These are phyloP conservation scores for Sapajus apella DNA, from an alignment of 2,113 vertebrate genomes.

Conservation along the genomic window DNA sequence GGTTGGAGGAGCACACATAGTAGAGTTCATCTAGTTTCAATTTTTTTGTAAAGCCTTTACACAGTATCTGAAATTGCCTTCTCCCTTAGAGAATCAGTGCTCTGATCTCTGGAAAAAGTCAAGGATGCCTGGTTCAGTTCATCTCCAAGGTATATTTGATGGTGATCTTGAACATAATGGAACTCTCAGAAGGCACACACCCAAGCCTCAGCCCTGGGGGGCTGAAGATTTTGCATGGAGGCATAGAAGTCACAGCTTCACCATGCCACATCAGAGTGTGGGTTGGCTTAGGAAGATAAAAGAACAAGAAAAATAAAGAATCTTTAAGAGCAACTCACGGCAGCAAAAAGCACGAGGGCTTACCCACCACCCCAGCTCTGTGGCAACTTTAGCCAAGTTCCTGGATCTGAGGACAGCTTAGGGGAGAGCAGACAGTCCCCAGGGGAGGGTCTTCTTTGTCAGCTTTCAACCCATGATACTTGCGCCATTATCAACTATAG, in stretches of 20 bases:
- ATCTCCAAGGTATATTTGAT: rapidly evolving
- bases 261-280: rapidly evolving
- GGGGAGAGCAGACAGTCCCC: rapidly evolving
- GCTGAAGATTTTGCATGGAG: rapidly evolving
- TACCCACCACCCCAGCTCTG: no score
- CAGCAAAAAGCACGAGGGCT: background rate
- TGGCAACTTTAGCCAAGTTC: rapidly evolving
- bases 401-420: rapidly evolving
- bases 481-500: rapidly evolving
- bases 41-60: no score
- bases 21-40: background rate
- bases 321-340: rapidly evolving
- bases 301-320: background rate
- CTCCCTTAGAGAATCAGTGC: no score
- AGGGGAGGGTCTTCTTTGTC: background rate
- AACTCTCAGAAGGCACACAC: background rate
- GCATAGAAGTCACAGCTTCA: background rate
- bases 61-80: no score
- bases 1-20: rapidly evolving
- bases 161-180: background rate
- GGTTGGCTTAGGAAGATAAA: background rate
- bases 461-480: rapidly evolving
- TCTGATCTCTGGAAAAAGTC: background rate
- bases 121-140: no score
- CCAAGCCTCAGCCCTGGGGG: rapidly evolving